Conservation (phyloP, 92 coral and sea anemone genomes). For the Epizoanthus scotinus region DNA sequence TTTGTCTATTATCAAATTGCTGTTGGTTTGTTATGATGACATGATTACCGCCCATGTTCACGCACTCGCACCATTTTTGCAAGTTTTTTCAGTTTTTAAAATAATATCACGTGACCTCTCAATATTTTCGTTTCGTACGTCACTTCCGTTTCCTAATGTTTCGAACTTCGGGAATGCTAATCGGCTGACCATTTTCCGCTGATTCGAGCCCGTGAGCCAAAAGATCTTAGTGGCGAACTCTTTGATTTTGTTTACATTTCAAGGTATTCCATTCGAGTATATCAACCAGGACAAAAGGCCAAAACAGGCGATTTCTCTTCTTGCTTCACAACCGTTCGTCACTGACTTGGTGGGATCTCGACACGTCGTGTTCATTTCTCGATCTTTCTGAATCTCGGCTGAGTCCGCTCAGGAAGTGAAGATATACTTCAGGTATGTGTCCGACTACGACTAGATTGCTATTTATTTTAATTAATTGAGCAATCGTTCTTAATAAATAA, state of each 20-base stretch:
- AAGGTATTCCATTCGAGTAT: background rate
- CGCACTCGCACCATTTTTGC: too few relatives aligned
- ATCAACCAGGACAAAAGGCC: background rate
- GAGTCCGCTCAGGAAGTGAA: constrained; percentile 31
- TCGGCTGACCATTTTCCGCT: constrained; percentile 15
- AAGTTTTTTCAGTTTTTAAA: too few relatives aligned
- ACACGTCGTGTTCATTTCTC: background rate
- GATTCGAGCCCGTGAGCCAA: constrained; percentile 10
- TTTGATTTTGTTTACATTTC: constrained; percentile 14
- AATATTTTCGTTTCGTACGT: background rate
- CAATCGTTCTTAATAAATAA: background rate
- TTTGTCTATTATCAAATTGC: too few relatives aligned
- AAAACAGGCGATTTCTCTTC: background rate
- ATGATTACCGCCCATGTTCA: too few relatives aligned
- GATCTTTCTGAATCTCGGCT: constrained; percentile 19
- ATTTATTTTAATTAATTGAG: background rate
- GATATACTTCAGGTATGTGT: constrained; percentile 28
- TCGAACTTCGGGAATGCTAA: constrained; percentile 3
- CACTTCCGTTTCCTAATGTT: background rate
- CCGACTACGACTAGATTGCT: background rate
- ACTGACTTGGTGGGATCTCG: too few relatives aligned
- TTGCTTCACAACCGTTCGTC: background rate
- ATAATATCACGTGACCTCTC: too few relatives aligned
- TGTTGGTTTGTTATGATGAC: too few relatives aligned
- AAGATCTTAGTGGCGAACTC: background rate